A percentile compares a stretch with the other conserved stretches of the same genome.
These are phyloP conservation scores for Globia sparganii DNA, from an alignment of 2,888 invertebrate species.

Conservation along the genomic window DNA sequence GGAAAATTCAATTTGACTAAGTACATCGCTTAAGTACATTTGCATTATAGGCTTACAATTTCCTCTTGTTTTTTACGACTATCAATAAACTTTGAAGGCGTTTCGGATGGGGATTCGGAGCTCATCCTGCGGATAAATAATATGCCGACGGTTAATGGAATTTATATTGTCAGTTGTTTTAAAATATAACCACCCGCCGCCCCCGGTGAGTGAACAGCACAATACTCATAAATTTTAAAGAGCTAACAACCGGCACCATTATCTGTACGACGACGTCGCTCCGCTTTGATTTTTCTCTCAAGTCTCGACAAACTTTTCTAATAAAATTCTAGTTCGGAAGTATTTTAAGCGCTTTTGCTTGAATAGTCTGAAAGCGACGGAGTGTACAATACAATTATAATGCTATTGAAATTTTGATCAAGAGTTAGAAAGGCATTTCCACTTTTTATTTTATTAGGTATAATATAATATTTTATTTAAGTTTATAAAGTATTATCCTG, in stretches of 20 bases:
- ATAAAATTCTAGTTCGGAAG: conserved; percentile 59
- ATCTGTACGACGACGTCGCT: conserved; percentile 34
- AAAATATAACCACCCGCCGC: conserved; percentile 43
- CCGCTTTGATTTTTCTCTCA: conserved; percentile 35
- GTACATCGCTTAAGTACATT: conserved; percentile 75
- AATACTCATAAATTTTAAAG: conserved; percentile 58
- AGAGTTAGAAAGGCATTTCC: background rate
- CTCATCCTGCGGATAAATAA: conserved; percentile 69
- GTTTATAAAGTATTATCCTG: background rate
- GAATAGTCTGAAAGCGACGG: conserved; percentile 3
- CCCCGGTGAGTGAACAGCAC: conserved; percentile 43
- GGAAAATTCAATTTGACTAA: conserved; percentile 75
- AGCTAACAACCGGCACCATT: conserved; percentile 44
- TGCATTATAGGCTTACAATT: conserved; percentile 76
- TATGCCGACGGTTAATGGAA: conserved; percentile 64
- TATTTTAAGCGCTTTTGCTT: conserved; percentile 35
- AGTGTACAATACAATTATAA: conserved; percentile 6
- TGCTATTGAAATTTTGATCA: background rate
- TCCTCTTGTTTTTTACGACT: conserved; percentile 73
- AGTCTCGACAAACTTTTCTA: conserved; percentile 48
- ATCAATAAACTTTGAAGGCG: conserved; percentile 68
- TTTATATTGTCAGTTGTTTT: conserved; percentile 68
- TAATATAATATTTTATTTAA: background rate
- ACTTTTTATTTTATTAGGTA: background rate
- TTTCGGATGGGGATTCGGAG: conserved; percentile 51